These are phyloP conservation scores for Ochropacha duplaris DNA, from an alignment of 2,888 invertebrate species.

Conservation along the genomic window DNA sequence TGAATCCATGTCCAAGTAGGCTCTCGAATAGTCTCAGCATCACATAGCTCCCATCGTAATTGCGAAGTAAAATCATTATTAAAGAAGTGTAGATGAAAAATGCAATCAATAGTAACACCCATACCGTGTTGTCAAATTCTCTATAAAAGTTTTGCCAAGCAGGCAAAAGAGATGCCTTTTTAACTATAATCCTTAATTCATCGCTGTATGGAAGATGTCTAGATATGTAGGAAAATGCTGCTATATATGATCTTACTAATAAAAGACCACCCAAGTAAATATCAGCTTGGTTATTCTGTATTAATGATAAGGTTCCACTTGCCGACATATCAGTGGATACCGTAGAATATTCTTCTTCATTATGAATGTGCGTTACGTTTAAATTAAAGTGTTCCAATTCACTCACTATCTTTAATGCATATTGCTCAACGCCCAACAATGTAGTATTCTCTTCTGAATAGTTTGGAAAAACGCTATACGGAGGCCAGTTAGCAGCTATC, in stretches of 20 bases:
- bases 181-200: slow-evolving; percentile 32
- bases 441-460: background rate
- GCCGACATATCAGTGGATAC: slow-evolving; percentile 20
- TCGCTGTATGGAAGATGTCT: slow-evolving; percentile 18
- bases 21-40: slow-evolving; percentile 33
- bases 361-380: slow-evolving; percentile 24
- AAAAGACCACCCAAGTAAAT: slow-evolving; percentile 32
- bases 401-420: slow-evolving; percentile 27
- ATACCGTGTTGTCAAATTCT: slow-evolving; percentile 34
- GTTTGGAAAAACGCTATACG: slow-evolving; percentile 25
- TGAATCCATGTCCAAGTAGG: slow-evolving; percentile 32
- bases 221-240: background rate
- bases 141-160: slow-evolving; percentile 31
- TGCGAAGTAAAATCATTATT: background rate
- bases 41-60: slow-evolving; percentile 25
- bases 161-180: slow-evolving; percentile 23
- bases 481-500: slow-evolving; percentile 32
- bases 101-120: slow-evolving; percentile 29
- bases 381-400: slow-evolving; percentile 34
- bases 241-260: slow-evolving; percentile 8
- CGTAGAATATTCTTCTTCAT: slow-evolving; percentile 15
- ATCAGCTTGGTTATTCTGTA: slow-evolving; percentile 17
- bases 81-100: slow-evolving; percentile 11
- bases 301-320: slow-evolving; percentile 13
- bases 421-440: slow-evolving; percentile 16